Percentiles rank a stretch among this genome's conserved stretches.
Evolutionary conservation across 1,140 invertebrate species (phyloP).

Genomic region (Hypsibius dujardini): DNA sequence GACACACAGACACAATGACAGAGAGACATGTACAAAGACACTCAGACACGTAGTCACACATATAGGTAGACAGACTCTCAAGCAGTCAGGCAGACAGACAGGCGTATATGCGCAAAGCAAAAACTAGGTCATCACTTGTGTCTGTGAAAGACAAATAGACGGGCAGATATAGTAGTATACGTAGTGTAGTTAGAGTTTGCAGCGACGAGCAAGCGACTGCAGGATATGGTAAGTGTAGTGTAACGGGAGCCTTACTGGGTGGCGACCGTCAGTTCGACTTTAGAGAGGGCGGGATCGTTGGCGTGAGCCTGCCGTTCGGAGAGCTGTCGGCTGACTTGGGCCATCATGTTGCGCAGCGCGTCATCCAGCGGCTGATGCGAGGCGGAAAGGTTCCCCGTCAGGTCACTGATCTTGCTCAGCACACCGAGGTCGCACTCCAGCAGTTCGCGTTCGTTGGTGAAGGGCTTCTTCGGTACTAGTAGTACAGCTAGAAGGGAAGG

Average conservation of each 20-base stretch:
- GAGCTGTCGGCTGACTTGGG: conserved; percentile 54
- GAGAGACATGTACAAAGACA: no score
- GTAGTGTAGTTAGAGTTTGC: no score
- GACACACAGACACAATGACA: no score
- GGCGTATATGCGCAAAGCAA: no score
- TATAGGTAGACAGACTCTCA: no score
- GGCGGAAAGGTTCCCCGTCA: conserved; percentile 51
- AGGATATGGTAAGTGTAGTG: no score
- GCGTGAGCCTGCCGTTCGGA: conserved; percentile 59
- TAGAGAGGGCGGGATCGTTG: conserved; percentile 47
- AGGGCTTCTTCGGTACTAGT: conserved; percentile 54
- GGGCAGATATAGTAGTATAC: no score
- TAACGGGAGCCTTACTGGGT: conserved; percentile 73
- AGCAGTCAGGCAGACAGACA: no score
- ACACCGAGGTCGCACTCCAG: conserved; percentile 62
- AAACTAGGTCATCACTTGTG: no score
- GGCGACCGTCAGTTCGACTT: conserved; percentile 57
- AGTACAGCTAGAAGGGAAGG: conserved; percentile 58
- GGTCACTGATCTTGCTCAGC: conserved; percentile 61
- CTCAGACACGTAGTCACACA: no score
- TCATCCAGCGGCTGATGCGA: conserved; percentile 62
- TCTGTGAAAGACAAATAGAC: no score
- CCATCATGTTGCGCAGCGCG: conserved; percentile 54
- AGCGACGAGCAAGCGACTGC: no score
- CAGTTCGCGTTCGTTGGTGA: conserved; percentile 60